Conservation (phyloP, 2,113 vertebrate genomes). For the Aegotheles bennettii region DNA sequence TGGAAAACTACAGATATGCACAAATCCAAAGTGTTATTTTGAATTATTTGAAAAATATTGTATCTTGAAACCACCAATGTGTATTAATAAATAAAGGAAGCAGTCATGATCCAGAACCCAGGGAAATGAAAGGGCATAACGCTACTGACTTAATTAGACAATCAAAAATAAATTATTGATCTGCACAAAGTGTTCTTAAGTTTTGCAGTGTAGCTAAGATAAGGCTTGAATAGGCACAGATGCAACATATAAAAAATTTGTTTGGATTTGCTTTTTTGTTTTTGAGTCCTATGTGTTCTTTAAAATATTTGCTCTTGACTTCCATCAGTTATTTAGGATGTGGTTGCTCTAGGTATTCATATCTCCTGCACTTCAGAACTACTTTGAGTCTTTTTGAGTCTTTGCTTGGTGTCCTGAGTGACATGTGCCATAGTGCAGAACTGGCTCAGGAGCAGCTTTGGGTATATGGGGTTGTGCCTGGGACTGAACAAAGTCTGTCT, state of each 20-base stretch:
- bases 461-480: fast-evolving
- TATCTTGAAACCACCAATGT: neutral
- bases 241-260: neutral
- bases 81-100: neutral
- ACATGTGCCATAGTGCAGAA: neutral
- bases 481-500: neutral
- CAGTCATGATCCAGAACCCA: neutral
- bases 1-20: neutral
- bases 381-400: neutral
- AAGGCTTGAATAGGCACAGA: neutral
- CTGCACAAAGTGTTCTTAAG: neutral
- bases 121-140: neutral
- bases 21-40: neutral
- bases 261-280: neutral
- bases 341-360: fast-evolving
- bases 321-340: neutral
- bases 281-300: neutral
- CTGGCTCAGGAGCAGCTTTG: neutral
- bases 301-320: neutral
- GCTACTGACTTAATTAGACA: neutral
- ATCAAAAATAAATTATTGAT: neutral
- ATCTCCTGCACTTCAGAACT: neutral
- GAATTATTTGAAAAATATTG: neutral
- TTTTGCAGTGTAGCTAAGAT: neutral
- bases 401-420: neutral